Evolutionary conservation across 2,888 invertebrate species (phyloP).

Genomic region (Agrochola litura): DNA sequence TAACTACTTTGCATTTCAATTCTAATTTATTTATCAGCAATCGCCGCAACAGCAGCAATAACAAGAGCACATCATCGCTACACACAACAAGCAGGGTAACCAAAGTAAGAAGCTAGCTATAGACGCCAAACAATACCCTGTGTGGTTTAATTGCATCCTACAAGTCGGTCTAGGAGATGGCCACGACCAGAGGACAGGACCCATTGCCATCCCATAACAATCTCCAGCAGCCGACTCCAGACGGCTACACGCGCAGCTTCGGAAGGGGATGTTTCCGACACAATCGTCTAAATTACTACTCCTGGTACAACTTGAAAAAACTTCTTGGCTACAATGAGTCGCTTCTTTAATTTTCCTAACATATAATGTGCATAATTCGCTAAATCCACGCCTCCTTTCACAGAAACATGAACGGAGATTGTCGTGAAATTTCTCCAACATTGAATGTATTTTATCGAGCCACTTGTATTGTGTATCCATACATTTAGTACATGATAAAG

Average conservation of each 20-base stretch:
- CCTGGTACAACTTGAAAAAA: not conserved
- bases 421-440: slow-evolving; percentile 3
- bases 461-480: slow-evolving; percentile 12
- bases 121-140: slow-evolving; percentile 63
- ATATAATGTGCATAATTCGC: slow-evolving; percentile 16
- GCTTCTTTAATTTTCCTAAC: slow-evolving; percentile 15
- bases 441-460: slow-evolving; percentile 23
- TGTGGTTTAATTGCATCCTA: slow-evolving; percentile 59
- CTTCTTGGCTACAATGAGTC: slow-evolving; percentile 2
- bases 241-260: slow-evolving; percentile 27
- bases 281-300: not conserved
- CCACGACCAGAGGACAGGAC: slow-evolving; percentile 71
- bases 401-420: slow-evolving; percentile 4
- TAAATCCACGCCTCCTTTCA: slow-evolving; percentile 8
- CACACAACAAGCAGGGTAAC: slow-evolving; percentile 74
- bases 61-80: slow-evolving; percentile 72
- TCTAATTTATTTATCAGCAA: slow-evolving; percentile 49
- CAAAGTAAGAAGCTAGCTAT: slow-evolving; percentile 72
- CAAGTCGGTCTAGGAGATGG: slow-evolving; percentile 68
- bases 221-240: slow-evolving; percentile 67
- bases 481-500: slow-evolving; percentile 14
- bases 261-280: not conserved
- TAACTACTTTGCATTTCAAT: slow-evolving; percentile 1
- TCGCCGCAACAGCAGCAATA: slow-evolving; percentile 65
- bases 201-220: slow-evolving; percentile 72